A percentile compares a stretch with the other conserved stretches of the same genome.
phyloP scores from a whole-genome alignment of 2,797 vertebrate genomes.

The Pteropus rufus region DNA sequence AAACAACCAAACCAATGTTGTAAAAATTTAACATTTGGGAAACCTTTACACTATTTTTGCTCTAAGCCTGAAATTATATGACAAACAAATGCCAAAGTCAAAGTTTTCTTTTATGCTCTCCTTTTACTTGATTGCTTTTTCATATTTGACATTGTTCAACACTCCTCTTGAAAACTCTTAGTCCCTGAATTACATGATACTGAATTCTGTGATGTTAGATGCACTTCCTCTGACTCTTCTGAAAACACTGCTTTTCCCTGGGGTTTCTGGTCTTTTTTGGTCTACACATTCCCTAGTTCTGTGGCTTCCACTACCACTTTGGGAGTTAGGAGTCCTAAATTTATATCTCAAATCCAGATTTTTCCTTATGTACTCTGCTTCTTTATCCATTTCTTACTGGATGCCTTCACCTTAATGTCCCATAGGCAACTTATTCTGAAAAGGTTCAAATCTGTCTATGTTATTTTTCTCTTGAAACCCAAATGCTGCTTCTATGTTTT shows the following conservation, averaged over 20 bases:
- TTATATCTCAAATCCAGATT: background rate
- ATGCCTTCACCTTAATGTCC: background rate
- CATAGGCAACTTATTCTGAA: background rate
- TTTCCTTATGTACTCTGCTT: background rate
- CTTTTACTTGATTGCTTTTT: background rate
- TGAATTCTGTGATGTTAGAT: background rate
- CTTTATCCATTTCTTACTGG: background rate
- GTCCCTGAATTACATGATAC: background rate
- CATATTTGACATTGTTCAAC: background rate
- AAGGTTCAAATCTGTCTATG: background rate
- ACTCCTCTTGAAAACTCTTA: background rate
- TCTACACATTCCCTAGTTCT: background rate
- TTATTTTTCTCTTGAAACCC: constrained; percentile 23
- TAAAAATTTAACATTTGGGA: background rate
- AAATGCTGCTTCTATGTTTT: background rate
- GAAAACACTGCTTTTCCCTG: background rate
- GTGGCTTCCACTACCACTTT: background rate
- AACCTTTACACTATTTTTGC: constrained; percentile 1
- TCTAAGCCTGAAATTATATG: background rate
- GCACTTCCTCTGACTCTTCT: background rate
- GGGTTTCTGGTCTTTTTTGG: background rate
- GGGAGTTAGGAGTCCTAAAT: background rate
- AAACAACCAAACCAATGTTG: background rate
- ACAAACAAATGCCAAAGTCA: background rate
- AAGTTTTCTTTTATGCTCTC: background rate